These are phyloP conservation scores for Origma solitaria DNA, from an alignment of 2,113 vertebrate genomes.

Conservation along the genomic window DNA sequence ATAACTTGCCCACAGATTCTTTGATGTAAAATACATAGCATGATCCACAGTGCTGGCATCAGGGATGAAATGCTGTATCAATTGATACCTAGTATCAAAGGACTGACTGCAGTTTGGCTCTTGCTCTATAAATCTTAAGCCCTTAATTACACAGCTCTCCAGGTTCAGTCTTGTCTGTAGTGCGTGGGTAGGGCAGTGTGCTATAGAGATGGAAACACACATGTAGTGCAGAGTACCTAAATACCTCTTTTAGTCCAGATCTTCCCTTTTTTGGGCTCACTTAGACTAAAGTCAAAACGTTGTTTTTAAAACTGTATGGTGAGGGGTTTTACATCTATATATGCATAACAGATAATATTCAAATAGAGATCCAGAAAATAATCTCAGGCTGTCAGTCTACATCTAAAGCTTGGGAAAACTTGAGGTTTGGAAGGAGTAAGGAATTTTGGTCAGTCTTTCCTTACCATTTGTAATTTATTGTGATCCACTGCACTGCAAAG, in stretches of 20 bases:
- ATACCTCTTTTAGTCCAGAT: not conserved
- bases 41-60: not conserved
- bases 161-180: not conserved
- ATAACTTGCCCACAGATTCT: not conserved
- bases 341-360: not conserved
- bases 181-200: not conserved
- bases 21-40: not conserved
- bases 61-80: not conserved
- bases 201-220: not conserved
- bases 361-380: not conserved
- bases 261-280: not conserved
- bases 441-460: not conserved
- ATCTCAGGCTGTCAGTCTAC: not conserved
- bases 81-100: not conserved
- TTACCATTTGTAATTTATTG: not conserved
- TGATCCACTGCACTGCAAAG: not conserved
- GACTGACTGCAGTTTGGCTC: not conserved
- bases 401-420: not conserved
- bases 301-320: not conserved
- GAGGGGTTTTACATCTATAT: fast-evolving
- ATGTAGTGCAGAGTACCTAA: not conserved
- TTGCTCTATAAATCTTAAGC: not conserved
- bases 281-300: not conserved
- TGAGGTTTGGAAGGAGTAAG: not conserved
- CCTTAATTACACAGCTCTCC: not conserved